Evolutionary conservation across 2,888 invertebrate genomes (phyloP), one percentile per base, ranked within the genome.

Genomic region (Tinea semifulvella): DNA sequence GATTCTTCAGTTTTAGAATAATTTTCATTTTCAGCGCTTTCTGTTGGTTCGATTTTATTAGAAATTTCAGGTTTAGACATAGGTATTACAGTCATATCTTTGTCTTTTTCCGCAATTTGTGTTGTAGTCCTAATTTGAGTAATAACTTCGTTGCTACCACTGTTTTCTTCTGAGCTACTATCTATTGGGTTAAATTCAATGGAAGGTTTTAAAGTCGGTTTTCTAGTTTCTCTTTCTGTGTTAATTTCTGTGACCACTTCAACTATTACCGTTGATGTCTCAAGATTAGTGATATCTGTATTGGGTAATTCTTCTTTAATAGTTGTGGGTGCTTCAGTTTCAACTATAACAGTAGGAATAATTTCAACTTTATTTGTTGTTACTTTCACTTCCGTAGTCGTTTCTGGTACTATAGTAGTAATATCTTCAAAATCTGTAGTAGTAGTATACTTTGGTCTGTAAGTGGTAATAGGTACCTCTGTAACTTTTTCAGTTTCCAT

Each of bases 91-190:
- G 36, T 36, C 18, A 16, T 36, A 10, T 36, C 36, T 13, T 40
- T 22, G 4, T 40, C 20, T 11, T 22, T 17, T 40, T 20, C 22
- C 10, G 14, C n/a, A 22, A 17, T 40, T 40, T 40, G 22, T 40
- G 19, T 17, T 13, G 40, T 22, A 3, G 40, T 40, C 10, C 27
- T 54, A 46, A 61, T 56, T 53, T 65, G 57, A 45, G 57, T 58
- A 45, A 71, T 67, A 1, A 72, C 66, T 52, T 76, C 77, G 45
- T 75, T 75, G 43, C 72, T 74, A 7, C 63, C 63, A 45, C 68
- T 77, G 46, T 68, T 76, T 48, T 71, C 69, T 53, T 70, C 68
- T 13, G 68, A 62, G 35, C 56, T 57, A 43, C 54, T 65, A 17
- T 43, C 43, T 17, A 25, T 20, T 39, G 7, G 18, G 8, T 31